Base-by-base conservation (phyloP, 2,797 vertebrate genomes). In the Rallus crepitans region DNA sequence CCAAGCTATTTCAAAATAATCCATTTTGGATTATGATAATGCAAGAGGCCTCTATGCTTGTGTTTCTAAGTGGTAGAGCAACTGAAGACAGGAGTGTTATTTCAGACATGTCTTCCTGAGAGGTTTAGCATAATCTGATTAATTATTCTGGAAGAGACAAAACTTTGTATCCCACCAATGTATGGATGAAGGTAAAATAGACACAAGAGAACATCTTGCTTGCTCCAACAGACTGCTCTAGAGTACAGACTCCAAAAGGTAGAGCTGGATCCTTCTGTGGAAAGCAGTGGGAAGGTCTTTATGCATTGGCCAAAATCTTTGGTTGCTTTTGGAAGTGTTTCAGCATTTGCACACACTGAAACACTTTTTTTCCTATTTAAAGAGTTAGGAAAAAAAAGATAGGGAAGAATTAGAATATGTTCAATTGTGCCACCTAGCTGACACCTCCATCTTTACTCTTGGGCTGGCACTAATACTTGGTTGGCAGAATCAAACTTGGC, bases 401-500 rank as follows among this genome's bases (percentile, higher is more conserved):
- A 52, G 50, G 14, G 40, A 91, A 63, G 27, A 42, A 64, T 33
- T 53, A 57, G 88, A 61, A 30, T 47, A 50, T 90, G 79, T 87
- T 94, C 31, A 35, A 0, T 87, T 76, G 35, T 90, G 83, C 77
- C 73, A 90, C 73, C 85, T 77, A 89, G 73, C 92, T 94, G 86
- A 70, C 77, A 76, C 35, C 73, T 83, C 85, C 59, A 56, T 84
- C 80, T 70, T 94, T 84, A 52, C 45, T 88, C 63, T 79, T 83
- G 80, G 42, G 42, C 52, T 86, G 47, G 37, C 91, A 13, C 30
- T 83, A 50, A n/a, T 55, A 53, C 15, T 69, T 40, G 33, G 37
- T 69, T 93, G 78, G 76, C 55, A 69, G 52, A 90, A 87, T 90
- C 73, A 56, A 68, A 84, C 45, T 73, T 87, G 81, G 39, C 64